Evolutionary conservation across 2,797 vertebrate species (phyloP), one percentile per base, ranked within the genome.

Genomic region (Gadopsis bispinosus): DNA sequence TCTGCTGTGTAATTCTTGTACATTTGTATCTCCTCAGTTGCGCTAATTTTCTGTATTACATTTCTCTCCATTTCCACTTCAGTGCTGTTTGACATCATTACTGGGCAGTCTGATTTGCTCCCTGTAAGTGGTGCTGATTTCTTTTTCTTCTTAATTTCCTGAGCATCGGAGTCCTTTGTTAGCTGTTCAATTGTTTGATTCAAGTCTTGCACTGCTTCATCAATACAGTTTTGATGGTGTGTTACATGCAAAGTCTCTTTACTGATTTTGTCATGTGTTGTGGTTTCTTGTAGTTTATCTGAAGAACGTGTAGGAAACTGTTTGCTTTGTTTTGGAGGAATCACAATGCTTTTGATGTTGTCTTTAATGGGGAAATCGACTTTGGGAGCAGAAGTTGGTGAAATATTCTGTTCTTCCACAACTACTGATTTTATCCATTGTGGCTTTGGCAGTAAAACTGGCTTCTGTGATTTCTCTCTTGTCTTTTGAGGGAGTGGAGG

Each of bases 371-470:
- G 83, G 4, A 90, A 91, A 64, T 93, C 84, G 72, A 94, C 95
- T 73, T 96, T 93, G 53, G 93, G 92, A 53, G 91, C 80, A 54
- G 88, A 31, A 20, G 93, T 91, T 69, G 93, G 91, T 22, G 66
- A 53, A 37, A 53, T 65, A 83, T 88, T 93, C 70, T 87, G 86
- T 33, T 91, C 76, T 43, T 91, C 78, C 37, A 81, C 73, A 69
- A 72, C 53, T 37, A 81, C 83, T 43, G 88, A 85, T 84, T 87
- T 87, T 65, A 78, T 81, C 81, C 90, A 88, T 59, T 96, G 93
- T 41, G 91, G 91, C 85, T 96, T 97, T 70, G 90, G 92, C 43
- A 89, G 92, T 68, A 94, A 88, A 59, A 88, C 89, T 84, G 94
- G 92, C 70, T 93, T 96, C 77, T 81, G 80, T 56, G 68, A 91